Evolutionary conservation across 1,140 invertebrate genomes (phyloP), one percentile per base, ranked within the genome.

Genomic region (Eupristina koningsbergeri): DNA sequence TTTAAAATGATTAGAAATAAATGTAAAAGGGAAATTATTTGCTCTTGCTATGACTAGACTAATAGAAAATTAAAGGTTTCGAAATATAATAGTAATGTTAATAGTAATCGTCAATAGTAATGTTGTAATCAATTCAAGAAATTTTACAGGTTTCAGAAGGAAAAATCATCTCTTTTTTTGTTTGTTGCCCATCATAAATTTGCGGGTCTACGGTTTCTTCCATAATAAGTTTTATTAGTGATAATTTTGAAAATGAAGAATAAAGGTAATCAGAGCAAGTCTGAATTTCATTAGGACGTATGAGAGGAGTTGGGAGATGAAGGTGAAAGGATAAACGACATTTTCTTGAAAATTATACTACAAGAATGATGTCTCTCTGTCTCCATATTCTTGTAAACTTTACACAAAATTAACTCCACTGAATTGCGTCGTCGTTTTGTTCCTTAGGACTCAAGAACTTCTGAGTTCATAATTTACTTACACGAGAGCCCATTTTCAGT

Each of bases 391-490:
- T 15, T 61, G 39, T 47, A 69, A 88, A 88, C 85, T 88, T 88
- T 88, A 58, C 80, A 84, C 39, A 84, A 86, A 87, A 89, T 89
- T 88, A 89, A 89, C 88, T 88, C 85, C 84, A 79, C 86, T 87
- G 88, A 87, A 88, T 89, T 89, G 88, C 84, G 86, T 61, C 61
- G 45, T 76, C 63, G 34, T 22, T 39, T 34, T 61, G 22, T 69
- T 36, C 17, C 9, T 39, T 31, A 39, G 8, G 15, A 67, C 34
- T 29, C 31, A 39, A 36, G 31, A 67, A 67, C 64, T 67, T 67
- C 31, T 36, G 64, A 41, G 36, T 41, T 71, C 22, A 53, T 50
- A 22, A 15, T 76, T 22, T 50, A 17, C 47, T 50, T 39, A 45
- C 34, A 6, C 29, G 74, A 76, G 41, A 53, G 7, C 29, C 29